phyloP scores from a whole-genome alignment of 2,888 invertebrate genomes.

The Orthosia gracilis region DNA sequence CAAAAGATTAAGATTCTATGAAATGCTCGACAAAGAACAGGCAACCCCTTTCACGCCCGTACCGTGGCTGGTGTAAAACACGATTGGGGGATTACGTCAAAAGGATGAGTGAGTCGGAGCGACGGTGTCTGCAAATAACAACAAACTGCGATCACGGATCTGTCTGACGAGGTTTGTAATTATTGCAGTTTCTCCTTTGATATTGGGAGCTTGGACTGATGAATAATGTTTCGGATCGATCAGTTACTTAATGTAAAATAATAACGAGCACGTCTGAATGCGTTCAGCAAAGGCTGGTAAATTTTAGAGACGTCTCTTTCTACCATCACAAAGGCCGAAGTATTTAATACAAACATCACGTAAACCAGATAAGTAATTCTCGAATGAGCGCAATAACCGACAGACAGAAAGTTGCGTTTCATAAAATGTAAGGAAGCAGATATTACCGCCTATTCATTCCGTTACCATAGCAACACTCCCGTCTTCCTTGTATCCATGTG shows the following conservation, averaged over 20 bases:
- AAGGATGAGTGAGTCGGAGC: constrained; percentile 16
- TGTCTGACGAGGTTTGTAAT: neutral
- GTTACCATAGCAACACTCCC: constrained; percentile 28
- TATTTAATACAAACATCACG: constrained; percentile 22
- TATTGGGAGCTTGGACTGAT: neutral
- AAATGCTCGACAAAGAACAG: constrained; percentile 44
- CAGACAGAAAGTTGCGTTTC: neutral
- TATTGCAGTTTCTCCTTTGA: neutral
- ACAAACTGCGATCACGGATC: constrained; percentile 25
- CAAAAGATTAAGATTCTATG: constrained; percentile 51
- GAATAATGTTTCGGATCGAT: neutral
- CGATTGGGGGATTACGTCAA: constrained; percentile 38
- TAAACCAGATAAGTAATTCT: constrained; percentile 1
- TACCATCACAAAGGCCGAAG: neutral
- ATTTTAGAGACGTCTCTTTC: too few species aligned
- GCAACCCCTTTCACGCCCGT: constrained; percentile 20
- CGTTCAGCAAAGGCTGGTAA: too few species aligned
- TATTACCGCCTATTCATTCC: constrained; percentile 22
- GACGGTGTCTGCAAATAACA: constrained; percentile 35
- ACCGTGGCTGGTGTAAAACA: constrained; percentile 48
- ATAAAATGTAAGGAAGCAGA: constrained; percentile 30
- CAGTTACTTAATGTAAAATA: too few species aligned
- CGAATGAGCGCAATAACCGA: constrained; percentile 15
- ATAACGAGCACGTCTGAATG: too few species aligned
- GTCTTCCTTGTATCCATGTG: constrained; percentile 29